phyloP scores from a whole-genome alignment of 2,888 invertebrate genomes.

The Gastrophysa polygoni region DNA sequence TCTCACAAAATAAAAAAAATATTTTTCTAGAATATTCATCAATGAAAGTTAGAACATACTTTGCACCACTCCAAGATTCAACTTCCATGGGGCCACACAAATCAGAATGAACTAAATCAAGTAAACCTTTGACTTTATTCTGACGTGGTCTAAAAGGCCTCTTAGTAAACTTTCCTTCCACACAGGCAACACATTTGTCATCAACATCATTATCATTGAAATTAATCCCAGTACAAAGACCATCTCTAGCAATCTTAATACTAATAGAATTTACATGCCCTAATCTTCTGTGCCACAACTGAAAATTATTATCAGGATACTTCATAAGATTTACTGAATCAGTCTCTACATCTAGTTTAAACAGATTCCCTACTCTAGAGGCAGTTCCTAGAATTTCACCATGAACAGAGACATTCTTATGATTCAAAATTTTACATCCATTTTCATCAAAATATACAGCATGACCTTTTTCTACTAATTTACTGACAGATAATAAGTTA shows the following conservation, averaged over 20 bases:
- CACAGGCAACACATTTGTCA: neutral
- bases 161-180: neutral
- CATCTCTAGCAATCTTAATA: neutral
- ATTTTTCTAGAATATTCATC: neutral
- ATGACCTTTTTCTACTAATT: neutral
- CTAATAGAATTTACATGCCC: neutral
- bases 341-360: neutral
- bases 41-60: neutral
- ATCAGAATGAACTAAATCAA: neutral
- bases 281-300: neutral
- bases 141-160: neutral
- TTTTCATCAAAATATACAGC: neutral
- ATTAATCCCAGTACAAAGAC: neutral
- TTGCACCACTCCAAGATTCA: neutral
- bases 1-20: neutral
- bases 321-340: neutral
- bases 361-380: neutral
- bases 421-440: neutral
- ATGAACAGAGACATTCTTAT: neutral
- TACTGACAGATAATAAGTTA: too few species aligned
- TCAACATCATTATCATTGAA: neutral
- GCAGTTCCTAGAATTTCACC: neutral
- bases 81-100: neutral
- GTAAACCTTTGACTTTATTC: neutral
- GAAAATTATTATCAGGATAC: too few species aligned